Evolutionary conservation across 2,113 vertebrate genomes (phyloP), one percentile per base, ranked within the genome.

Genomic region (Takifugu flavidus): DNA sequence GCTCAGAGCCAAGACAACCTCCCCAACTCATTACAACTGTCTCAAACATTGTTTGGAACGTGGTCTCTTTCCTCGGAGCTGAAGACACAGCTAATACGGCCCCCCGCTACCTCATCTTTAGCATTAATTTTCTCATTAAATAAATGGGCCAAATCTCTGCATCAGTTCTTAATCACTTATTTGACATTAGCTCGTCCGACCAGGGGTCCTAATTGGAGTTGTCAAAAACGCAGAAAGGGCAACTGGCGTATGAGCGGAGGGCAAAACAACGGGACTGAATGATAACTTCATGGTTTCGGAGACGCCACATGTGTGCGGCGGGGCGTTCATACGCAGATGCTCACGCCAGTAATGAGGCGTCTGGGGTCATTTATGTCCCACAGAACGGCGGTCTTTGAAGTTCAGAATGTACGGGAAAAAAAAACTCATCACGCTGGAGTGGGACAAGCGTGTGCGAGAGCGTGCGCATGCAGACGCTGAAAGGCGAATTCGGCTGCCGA

Each of bases 111-210:
- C 70, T 83, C 69, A 4, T 53, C 49, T 70, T 67, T 50, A 31
- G 47, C 70, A 70, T 79, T 82, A 84, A 82, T 83, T 81, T 74
- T 70, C 43, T 50, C 71, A 82, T 86, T 64, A 74, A 83, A 82
- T 71, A 83, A 83, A 87, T 78, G 78, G 83, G 69, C 55, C 74
- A 83, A 71, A 87, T 87, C 83, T 83, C 78, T 67, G 61, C 72
- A 72, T 67, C 70, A 29, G 62, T 74, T 80, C 68, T 71, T 79
- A 80, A 83, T 85, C 82, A 80, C 78, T 81, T 81, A 78, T 83
- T 72, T 72, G 77, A 75, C 63, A 86, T 85, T 82, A 86, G 75
- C 26, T 69, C 56, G 53, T 69, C 80, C 49, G 60, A 80, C 85
- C 77, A 47, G 80, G 73, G 78, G 80, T 78, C 72, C 5, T 87